phyloP scores from a whole-genome alignment of 2,888 invertebrate genomes.

The Drosophila mulleri region DNA sequence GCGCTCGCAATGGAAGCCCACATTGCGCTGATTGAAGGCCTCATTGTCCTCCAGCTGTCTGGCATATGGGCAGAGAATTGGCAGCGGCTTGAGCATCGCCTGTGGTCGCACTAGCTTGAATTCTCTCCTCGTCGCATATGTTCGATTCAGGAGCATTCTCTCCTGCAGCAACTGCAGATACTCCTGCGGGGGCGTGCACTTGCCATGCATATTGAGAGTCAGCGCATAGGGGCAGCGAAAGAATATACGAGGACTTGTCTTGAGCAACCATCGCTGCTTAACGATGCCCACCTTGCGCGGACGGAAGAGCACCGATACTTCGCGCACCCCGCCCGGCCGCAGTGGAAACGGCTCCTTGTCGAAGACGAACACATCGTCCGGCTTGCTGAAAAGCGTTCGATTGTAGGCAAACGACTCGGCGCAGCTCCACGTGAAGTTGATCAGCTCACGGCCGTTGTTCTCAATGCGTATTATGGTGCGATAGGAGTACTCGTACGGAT shows the following conservation, averaged over 20 bases:
- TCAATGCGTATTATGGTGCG: slow-evolving; percentile 71
- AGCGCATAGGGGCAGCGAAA: slow-evolving; percentile 53
- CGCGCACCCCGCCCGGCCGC: slow-evolving; percentile 52
- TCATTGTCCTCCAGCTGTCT: slow-evolving; percentile 52
- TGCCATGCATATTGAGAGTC: slow-evolving; percentile 64
- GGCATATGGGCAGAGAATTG: slow-evolving; percentile 28
- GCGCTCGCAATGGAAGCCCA: slow-evolving; percentile 45
- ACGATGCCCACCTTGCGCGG: slow-evolving; percentile 67
- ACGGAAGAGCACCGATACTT: slow-evolving; percentile 64
- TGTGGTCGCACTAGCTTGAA: background rate
- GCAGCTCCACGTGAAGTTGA: slow-evolving; percentile 64
- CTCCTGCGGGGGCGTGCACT: slow-evolving; percentile 63
- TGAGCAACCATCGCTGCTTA: slow-evolving; percentile 76
- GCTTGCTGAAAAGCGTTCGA: slow-evolving; percentile 40
- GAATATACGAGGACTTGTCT: slow-evolving; percentile 63
- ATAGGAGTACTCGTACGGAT: slow-evolving; percentile 63
- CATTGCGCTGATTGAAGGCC: slow-evolving; percentile 53
- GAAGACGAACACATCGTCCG: slow-evolving; percentile 70
- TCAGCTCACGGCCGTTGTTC: slow-evolving; percentile 58
- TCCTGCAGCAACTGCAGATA: slow-evolving; percentile 54
- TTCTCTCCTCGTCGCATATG: background rate
- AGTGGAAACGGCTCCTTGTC: slow-evolving; percentile 65
- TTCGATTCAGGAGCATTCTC: slow-evolving; percentile 7
- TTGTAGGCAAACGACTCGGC: slow-evolving; percentile 64
- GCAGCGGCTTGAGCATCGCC: rapidly evolving